Evolutionary conservation across 1,140 invertebrate species (phyloP), one percentile per base, ranked within the genome.

Genomic region (Drosophila jambulina): DNA sequence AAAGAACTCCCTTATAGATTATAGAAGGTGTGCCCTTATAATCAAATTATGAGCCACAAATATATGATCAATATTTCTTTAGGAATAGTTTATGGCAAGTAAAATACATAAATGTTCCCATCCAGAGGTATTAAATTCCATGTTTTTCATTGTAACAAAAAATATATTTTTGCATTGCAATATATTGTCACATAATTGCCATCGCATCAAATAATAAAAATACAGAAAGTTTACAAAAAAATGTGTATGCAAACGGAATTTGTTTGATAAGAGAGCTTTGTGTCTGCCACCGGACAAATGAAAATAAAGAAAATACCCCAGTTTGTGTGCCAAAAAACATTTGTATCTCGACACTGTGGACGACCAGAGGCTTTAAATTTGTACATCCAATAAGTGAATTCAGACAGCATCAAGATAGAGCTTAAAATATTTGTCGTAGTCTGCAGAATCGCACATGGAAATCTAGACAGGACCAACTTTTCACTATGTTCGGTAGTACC

Each of bases 381-480:
- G 68, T 59, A 32, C 53, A 27, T 10, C 68, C 48, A 71, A 71
- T 72, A 72, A 72, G 69, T 72, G 69, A 72, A 71, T 72, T 71
- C 43, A 12, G 53, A 27, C 65, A 72, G 67, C 42, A 72, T 72
- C 69, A 40, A 71, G 69, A 72, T 72, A 72, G 42, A 69, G 69
- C 69, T 72, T 72, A 72, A 71, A 59, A 71, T 71, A 72, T 72
- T 59, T 71, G 69, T 72, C 69, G 34, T 51, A 43, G 46, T 45
- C 62, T 19, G 21, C 12, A 7, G 65, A 1, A 69, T 69, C 67
- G 36, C 36, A 54, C 67, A 70, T 68, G 67, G 38, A 43, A 54
- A 70, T 72, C 54, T 59, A 21, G 69, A 36, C 43, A 60, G 29
- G 53, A 23, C 36, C 19, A 72, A 49, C 67, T 71, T 71, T 72